These are phyloP conservation scores for Rattus rattus DNA, from an alignment of 2,113 vertebrate genomes.

Conservation along the genomic window DNA sequence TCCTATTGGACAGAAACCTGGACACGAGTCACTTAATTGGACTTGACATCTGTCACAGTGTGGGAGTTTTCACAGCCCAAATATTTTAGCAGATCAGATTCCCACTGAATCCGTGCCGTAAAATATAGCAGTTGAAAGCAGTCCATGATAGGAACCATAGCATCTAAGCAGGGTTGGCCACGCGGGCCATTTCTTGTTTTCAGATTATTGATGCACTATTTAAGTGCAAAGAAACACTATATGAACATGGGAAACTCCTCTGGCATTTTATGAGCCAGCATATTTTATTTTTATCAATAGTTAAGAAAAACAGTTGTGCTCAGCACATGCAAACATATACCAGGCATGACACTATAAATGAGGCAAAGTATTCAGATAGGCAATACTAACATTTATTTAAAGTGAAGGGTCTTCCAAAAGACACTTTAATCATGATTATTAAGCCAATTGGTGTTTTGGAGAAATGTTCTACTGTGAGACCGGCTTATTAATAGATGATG, in stretches of 20 bases:
- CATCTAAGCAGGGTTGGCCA: conserved; percentile 77
- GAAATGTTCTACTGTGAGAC: neutral
- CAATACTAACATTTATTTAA: conserved; percentile 36
- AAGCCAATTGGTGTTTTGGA: conserved; percentile 42
- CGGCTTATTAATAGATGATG: conserved; percentile 37
- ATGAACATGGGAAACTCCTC: conserved; percentile 50
- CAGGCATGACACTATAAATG: neutral
- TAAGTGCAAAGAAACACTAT: conserved; percentile 66
- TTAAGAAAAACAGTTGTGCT: conserved; percentile 42
- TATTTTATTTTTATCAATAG: neutral
- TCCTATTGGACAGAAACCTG: conserved; percentile 90
- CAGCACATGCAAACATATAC: conserved; percentile 18
- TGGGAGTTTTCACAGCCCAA: conserved; percentile 91
- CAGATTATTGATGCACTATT: conserved; percentile 62
- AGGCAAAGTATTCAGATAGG: neutral
- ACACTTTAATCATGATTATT: neutral
- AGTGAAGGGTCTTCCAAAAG: conserved; percentile 36
- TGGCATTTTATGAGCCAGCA: neutral
- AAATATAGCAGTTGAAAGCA: conserved; percentile 87
- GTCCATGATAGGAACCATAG: conserved; percentile 81
- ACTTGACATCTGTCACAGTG: conserved; percentile 91
- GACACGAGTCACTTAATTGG: conserved; percentile 90
- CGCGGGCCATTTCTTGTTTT: conserved; percentile 61
- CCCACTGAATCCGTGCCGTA: conserved; percentile 88
- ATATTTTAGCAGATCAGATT: conserved; percentile 90